Conservation (phyloP, 2,113 vertebrate genomes). For the Mus pahari region DNA sequence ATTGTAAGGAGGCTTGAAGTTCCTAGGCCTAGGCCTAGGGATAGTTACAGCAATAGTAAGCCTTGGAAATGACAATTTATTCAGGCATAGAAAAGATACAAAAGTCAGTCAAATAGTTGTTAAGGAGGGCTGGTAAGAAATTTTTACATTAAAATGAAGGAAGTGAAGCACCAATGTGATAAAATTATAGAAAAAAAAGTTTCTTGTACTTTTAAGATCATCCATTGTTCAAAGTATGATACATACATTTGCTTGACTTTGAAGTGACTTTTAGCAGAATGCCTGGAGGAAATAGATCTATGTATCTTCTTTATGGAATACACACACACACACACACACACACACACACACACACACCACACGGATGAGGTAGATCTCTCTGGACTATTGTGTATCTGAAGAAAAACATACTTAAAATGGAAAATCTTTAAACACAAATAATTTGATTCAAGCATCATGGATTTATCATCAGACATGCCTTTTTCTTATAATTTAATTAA, state of each 20-base stretch:
- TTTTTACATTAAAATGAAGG: background rate
- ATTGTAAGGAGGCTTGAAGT: too few species aligned
- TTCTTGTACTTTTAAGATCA: background rate
- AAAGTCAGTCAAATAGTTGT: background rate
- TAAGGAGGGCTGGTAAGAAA: background rate
- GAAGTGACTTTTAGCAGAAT: conserved; percentile 7
- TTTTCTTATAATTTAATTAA: conserved; percentile 43
- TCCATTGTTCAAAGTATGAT: background rate
- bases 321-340: too few species aligned
- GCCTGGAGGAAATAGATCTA: background rate
- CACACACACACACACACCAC: too few species aligned
- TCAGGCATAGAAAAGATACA: too few species aligned
- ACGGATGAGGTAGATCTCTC: conserved; percentile 29
- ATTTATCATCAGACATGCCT: background rate
- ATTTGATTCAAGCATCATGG: conserved; percentile 25
- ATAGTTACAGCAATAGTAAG: too few species aligned
- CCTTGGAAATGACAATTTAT: too few species aligned
- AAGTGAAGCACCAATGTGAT: background rate
- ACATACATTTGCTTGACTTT: conserved; percentile 29
- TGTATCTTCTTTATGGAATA: background rate
- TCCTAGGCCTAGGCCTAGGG: too few species aligned
- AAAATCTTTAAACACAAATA: conserved; percentile 67
- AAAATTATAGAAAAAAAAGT: background rate
- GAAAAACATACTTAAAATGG: background rate
- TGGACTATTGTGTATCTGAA: background rate